Percentiles rank a stretch among this genome's conserved stretches.
Conservation (phyloP, 2,797 vertebrate genomes). For the Okamejei kenojei region DNA sequence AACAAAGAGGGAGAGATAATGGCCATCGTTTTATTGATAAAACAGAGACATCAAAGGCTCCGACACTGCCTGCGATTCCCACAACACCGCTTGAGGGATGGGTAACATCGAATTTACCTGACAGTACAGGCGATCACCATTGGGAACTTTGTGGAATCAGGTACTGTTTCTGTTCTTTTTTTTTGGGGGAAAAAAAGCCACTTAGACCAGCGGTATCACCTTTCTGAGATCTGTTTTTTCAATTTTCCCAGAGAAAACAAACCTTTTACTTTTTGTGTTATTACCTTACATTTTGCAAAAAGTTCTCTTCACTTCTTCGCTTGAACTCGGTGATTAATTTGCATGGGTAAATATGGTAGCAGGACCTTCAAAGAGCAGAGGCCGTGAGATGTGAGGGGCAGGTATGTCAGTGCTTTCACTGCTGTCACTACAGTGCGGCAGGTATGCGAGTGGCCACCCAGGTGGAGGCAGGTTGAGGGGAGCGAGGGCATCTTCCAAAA, state of each 20-base stretch:
- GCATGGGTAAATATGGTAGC: conserved; percentile 63
- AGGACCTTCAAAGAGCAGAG: conserved; percentile 56
- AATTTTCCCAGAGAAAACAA: neutral
- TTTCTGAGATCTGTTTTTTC: neutral
- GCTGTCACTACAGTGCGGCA: conserved; percentile 41
- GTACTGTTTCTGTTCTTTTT: too few relatives aligned
- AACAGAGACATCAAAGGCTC: neutral
- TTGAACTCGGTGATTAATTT: conserved; percentile 58
- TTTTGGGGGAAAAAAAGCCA: too few relatives aligned
- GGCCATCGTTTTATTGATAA: neutral
- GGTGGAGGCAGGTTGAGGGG: conserved; percentile 61
- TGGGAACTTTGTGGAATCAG: neutral
- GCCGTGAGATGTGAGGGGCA: conserved; percentile 53
- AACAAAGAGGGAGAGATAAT: neutral
- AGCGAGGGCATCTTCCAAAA: too few relatives aligned
- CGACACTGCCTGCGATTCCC: neutral
- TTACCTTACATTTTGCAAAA: conserved; percentile 1
- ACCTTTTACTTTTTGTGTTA: conserved; percentile 31
- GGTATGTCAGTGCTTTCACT: conserved; percentile 4
- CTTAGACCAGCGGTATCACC: neutral
- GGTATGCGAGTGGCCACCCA: conserved; percentile 61
- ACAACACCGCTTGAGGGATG: neutral
- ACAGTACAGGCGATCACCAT: neutral
- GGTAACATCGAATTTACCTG: neutral
- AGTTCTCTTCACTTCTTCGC: conserved; percentile 49